phyloP scores from a whole-genome alignment of 92 coral and sea anemone genomes.

The Actinernus sp. region DNA sequence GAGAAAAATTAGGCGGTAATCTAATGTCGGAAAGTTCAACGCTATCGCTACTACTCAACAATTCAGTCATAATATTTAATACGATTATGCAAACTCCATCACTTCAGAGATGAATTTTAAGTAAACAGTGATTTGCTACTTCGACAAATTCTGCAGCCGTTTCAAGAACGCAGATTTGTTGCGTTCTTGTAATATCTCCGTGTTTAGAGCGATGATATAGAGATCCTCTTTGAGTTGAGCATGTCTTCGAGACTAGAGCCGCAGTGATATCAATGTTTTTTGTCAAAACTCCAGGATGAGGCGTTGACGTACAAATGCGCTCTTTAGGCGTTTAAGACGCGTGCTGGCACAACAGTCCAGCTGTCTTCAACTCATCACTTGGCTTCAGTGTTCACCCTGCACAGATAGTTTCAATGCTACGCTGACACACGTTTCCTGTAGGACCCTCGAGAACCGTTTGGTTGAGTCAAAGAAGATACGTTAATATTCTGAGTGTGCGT shows the following conservation, averaged over 20 bases:
- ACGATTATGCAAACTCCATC: conserved; percentile 28
- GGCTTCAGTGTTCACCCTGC: not conserved
- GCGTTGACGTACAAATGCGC: not conserved
- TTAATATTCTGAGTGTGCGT: too few species aligned
- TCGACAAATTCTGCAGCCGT: not conserved
- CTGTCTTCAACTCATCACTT: conserved; percentile 25
- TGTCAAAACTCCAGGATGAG: not conserved
- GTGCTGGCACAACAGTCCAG: conserved; percentile 2
- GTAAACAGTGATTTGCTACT: too few species aligned
- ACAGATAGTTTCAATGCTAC: conserved; percentile 12
- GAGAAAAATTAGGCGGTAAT: conserved; percentile 1
- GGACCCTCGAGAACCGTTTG: not conserved
- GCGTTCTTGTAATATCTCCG: conserved; percentile 5
- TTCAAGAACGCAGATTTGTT: not conserved
- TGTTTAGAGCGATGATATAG: not conserved
- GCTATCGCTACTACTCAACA: not conserved
- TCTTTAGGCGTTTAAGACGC: conserved; percentile 15
- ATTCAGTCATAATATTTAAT: conserved; percentile 12
- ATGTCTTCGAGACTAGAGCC: conserved; percentile 2
- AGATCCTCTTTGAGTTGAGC: conserved; percentile 1
- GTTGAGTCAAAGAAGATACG: too few species aligned
- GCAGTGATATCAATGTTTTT: not conserved
- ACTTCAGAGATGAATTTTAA: too few species aligned
- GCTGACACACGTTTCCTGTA: conserved; percentile 30
- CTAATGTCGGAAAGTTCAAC: conserved; percentile 10